These are phyloP conservation scores for Drosophila rellima DNA, from an alignment of 2,888 invertebrate species.

Conservation along the genomic window DNA sequence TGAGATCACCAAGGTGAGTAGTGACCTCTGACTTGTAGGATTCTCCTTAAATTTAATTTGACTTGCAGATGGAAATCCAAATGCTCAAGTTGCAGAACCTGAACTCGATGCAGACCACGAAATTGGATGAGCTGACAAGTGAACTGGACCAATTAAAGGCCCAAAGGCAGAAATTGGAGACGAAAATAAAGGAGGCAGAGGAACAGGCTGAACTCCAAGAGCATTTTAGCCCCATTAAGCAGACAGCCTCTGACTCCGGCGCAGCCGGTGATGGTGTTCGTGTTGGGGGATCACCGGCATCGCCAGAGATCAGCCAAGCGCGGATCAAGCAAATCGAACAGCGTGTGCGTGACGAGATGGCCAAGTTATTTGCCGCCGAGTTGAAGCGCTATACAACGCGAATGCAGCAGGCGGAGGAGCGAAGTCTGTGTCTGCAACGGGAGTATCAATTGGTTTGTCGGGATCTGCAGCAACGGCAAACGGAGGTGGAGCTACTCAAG, in stretches of 20 bases:
- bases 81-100: slow-evolving; percentile 80
- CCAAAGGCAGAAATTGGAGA: slow-evolving; percentile 81
- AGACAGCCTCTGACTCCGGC: neutral
- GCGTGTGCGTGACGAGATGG: slow-evolving; percentile 89
- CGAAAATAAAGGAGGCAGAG: slow-evolving; percentile 85
- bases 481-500: slow-evolving; percentile 84
- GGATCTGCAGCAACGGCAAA: slow-evolving; percentile 79
- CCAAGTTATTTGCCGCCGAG: slow-evolving; percentile 88
- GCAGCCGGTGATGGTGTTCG: slow-evolving; percentile 7
- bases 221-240: neutral
- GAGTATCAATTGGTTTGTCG: slow-evolving; percentile 74
- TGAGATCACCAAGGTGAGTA: slow-evolving; percentile 81
- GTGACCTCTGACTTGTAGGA: neutral
- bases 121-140: slow-evolving; percentile 74
- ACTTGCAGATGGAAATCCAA: slow-evolving; percentile 83
- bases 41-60: neutral
- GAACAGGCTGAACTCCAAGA: slow-evolving; percentile 87
- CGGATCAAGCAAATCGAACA: slow-evolving; percentile 79
- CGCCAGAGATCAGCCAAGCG: slow-evolving; percentile 83
- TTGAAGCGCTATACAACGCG: slow-evolving; percentile 87
- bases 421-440: slow-evolving; percentile 69
- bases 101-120: slow-evolving; percentile 76
- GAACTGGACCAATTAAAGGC: slow-evolving; percentile 83
- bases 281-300: slow-evolving; percentile 36
- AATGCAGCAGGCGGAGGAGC: slow-evolving; percentile 84